Base-by-base conservation (phyloP, 2,113 vertebrate genomes). In the Phyllostomus discolor region DNA sequence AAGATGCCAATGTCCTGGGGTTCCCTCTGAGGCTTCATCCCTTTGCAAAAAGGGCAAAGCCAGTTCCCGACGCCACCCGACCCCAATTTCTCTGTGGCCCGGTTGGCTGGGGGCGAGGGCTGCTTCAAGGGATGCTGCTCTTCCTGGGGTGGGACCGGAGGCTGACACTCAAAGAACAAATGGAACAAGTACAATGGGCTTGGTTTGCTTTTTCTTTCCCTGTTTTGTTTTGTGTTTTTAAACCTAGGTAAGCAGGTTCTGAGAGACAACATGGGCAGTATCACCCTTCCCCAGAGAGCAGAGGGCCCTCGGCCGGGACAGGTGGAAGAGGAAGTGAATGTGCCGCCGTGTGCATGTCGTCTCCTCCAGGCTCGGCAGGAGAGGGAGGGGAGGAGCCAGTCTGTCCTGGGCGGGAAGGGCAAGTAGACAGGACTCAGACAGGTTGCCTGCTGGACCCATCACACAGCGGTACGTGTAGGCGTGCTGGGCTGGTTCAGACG, bases 401-500 rank as follows among this genome's bases (percentile, higher is more conserved):
- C 75, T 28, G 96, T 78, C 89, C 22, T 8, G 43, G 52, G 43
- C 38, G 24, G 54, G 95, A 52, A 80, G 93, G 75, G 78, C 59
- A 48, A 95, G 57, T 5, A 41, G 88, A 73, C 54, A 43, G 95
- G 93, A 50, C 52, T 64, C 2, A 38, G 90, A 79, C 92, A 41
- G 95, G 33, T 19, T 31, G 5, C 54, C 70, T 7, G 72, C 33
- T 1, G 57, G 87, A 67, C 87, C 88, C 75, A 97, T 99, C 98
- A 99, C 97, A 99, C 95, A 12, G 99, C 98, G 28, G 98, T 98
- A 6, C 99, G 99, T 57, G 99, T 99, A 69, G 99, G 99, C 0
- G 99, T 99, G 97, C 99, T 99, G 95, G 99, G 99, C 98, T 99
- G 99, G 98, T 99, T 99, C 73, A 99, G 98, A 93, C 99, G 98